A percentile compares a stretch with the other conserved stretches of the same genome.
Conservation (phyloP, 2,888 invertebrate species). For the Atrina japonica region DNA sequence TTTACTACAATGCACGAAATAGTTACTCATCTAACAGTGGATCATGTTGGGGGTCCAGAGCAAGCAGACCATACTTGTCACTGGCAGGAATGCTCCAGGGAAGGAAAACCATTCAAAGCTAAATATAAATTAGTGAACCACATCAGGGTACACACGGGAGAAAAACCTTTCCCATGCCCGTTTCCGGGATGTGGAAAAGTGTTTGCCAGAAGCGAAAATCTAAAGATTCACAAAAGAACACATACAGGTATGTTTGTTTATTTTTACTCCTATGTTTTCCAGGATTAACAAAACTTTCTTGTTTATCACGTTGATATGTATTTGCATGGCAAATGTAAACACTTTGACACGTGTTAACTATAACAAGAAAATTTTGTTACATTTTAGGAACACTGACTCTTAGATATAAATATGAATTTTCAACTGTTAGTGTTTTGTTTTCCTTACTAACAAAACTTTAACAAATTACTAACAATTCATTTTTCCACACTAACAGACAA, state of each 20-base stretch:
- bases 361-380: too few relatives aligned
- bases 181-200: constrained; percentile 98
- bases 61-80: constrained; percentile 98
- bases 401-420: too few relatives aligned
- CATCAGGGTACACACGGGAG: constrained; percentile 98
- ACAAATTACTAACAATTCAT: too few relatives aligned
- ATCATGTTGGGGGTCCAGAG: constrained; percentile 98
- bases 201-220: constrained; percentile 98
- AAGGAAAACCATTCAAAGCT: constrained; percentile 98
- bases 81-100: constrained; percentile 97
- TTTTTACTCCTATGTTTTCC: neutral
- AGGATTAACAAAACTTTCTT: neutral
- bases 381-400: too few relatives aligned
- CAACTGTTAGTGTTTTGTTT: too few relatives aligned
- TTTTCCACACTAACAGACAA: too few relatives aligned
- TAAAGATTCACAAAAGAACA: constrained; percentile 99
- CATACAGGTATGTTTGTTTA: constrained; percentile 90
- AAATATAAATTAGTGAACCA: constrained; percentile 99
- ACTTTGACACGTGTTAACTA: too few relatives aligned
- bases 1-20: constrained; percentile 98
- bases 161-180: constrained; percentile 99
- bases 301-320: too few relatives aligned
- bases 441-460: too few relatives aligned
- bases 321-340: too few relatives aligned
- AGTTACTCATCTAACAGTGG: constrained; percentile 97